Evolutionary conservation across 2,888 invertebrate genomes (phyloP), one percentile per base, ranked within the genome.

Genomic region (Caradrina kadenii): DNA sequence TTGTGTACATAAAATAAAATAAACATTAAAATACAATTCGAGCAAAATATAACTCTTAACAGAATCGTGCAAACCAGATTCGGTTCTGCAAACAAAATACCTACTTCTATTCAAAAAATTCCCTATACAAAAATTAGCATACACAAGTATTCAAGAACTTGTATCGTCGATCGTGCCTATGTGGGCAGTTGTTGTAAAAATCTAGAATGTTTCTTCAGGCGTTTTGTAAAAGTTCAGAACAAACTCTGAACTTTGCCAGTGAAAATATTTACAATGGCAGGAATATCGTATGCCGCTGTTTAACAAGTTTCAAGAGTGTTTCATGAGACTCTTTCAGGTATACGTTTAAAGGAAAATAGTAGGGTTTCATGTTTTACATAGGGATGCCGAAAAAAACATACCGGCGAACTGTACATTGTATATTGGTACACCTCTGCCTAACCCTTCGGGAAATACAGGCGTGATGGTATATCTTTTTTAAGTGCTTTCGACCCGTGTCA

Each of bases 261-360:
- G 49, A 74, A 79, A 77, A 66, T 77, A 74, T 77, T 77, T 77
- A 77, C 76, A 80, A 61, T 75, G 63, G 39, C 55, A 75, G 13
- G 21, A 77, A 69, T 63, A 75, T 66, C 79, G 69, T 77, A 31
- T 75, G 19, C 52, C 39, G 59, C 31, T 68, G 7, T 69, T 69
- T 54, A 50, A 54, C 11, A 63, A 63, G 64, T 69, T 79, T 42
- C 11, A 55, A 64, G n/a, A 39, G 22, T n/a, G 53, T 64, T 66
- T 58, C 19, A 11, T 53, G 6, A 58, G 63, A 68, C 19, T 55
- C 56, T 55, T 56, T 61, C 53, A 45, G 5, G 15, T 19, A 19
- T 26, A 2, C 0, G 1, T 19, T 55, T 15, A 48, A 39, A 50
- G n/a, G 6, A 22, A 59, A 42, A n/a, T n/a, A 6, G 26, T 31